Base-by-base conservation (phyloP, 2,888 invertebrate genomes). In the Pseudococcus longispinus region DNA sequence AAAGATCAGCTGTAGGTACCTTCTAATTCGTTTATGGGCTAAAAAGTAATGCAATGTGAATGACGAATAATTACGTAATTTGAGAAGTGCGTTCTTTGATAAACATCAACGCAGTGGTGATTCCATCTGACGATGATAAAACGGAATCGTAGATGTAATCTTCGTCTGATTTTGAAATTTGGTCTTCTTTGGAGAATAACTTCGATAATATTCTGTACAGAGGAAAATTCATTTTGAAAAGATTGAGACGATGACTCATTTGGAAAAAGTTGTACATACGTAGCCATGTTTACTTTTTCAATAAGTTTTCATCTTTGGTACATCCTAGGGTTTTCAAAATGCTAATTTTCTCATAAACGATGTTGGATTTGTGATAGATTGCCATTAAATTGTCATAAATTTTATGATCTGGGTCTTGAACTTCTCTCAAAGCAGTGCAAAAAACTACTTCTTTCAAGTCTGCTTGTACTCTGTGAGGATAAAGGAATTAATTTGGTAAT, bases 401-500 rank as follows among this genome's bases (percentile, higher is more conserved):
- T 5, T 8, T n/a, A 1, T 37, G 0, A 37, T 80, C 11, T 18
- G 77, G 11, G n/a, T 80, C 20, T 42, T 80, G 9, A 42, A 1
- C 9, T 23, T 42, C 32, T 32, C 83, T 51, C 18, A 88, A 32
- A 4, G 74, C 86, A 13, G 83, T 87, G 84, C 88, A 88, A n/a
- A 84, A 87, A 8, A 88, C 86, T 0, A 86, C 65, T 55, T 82
- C 83, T 51, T 87, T 85, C 51, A 87, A 37, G 20, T 88, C 87
- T 32, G 85, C 86, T 11, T 83, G 82, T 15, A 88, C 83, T 15
- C 88, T 88, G 55, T n/a, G n/a, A n/a, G n/a, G n/a, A 37, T 37
- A 4, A 37, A 8, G 37, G 37, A n/a, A 23, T 60, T 2, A 11
- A 20, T 60, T 60, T 9, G 74, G 18, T 15, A 29, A 32, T 32